Conservation (phyloP, 2,797 vertebrate species). For the Danio choprae region DNA sequence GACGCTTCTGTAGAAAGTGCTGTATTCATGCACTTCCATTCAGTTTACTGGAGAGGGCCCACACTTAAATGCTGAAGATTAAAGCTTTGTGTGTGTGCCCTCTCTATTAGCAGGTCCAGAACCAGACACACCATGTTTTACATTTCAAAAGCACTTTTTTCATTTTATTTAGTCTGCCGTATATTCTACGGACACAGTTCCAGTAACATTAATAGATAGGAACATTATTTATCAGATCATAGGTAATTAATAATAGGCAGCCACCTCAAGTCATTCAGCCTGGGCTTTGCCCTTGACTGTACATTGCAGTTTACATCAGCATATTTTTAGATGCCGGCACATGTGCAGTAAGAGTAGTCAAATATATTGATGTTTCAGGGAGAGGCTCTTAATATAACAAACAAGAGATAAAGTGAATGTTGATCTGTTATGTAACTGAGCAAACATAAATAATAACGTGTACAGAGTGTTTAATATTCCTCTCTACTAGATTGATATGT, state of each 20-base stretch:
- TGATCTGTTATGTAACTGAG: not conserved
- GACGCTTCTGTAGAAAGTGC: not conserved
- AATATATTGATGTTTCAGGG: slow-evolving; percentile 1
- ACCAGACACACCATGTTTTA: slow-evolving; percentile 35
- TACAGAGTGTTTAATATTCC: not conserved
- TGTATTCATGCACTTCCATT: slow-evolving; percentile 35
- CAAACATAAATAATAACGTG: not conserved
- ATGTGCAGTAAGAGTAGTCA: not conserved
- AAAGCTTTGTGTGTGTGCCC: slow-evolving; percentile 42
- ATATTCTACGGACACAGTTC: not conserved
- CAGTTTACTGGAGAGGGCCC: not conserved
- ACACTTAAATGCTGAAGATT: slow-evolving; percentile 50
- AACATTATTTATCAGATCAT: slow-evolving; percentile 4
- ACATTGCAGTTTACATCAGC: slow-evolving; percentile 13
- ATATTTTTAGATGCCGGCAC: not conserved
- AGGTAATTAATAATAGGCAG: slow-evolving; percentile 18
- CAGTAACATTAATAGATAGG: not conserved
- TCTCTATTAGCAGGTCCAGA: slow-evolving; percentile 20
- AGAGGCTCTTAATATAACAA: slow-evolving; percentile 1
- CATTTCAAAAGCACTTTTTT: slow-evolving; percentile 49
- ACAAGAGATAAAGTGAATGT: not conserved
- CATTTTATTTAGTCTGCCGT: not conserved
- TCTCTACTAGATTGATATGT: not conserved
- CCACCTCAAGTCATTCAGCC: not conserved
- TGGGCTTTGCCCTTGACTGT: slow-evolving; percentile 11